Conservation (phyloP, 2,113 vertebrate species). For the Erythrolamprus reginae region DNA sequence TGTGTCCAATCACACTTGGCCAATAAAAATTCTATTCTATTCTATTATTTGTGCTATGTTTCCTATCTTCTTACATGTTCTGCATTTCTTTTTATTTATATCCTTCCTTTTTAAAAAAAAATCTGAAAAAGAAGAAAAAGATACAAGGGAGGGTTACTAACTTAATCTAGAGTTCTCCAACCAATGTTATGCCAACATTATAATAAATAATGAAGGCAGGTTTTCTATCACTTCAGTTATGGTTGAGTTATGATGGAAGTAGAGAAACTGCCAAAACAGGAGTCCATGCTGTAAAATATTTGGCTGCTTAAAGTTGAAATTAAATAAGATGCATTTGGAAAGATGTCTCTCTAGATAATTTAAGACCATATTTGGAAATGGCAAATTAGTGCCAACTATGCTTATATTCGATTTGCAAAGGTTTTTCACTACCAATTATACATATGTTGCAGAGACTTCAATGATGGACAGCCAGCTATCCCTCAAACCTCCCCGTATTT, state of each 20-base stretch:
- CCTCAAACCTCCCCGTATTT: conserved; percentile 49
- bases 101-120: neutral
- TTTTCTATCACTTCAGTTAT: neutral
- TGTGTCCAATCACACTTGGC: too few relatives aligned
- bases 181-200: neutral
- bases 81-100: neutral
- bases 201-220: neutral
- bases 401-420: conserved; percentile 66
- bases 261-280: neutral
- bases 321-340: conserved; percentile 62
- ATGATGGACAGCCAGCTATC: conserved; percentile 53
- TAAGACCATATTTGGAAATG: conserved; percentile 51
- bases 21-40: too few relatives aligned
- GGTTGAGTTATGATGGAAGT: neutral
- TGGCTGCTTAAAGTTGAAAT: conserved; percentile 58
- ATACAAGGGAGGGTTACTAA: neutral
- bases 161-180: neutral
- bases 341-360: conserved; percentile 60
- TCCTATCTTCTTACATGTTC: neutral
- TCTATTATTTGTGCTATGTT: neutral
- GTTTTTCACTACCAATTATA: conserved; percentile 62
- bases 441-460: conserved; percentile 55
- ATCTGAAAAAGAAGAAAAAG: neutral
- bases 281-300: conserved; percentile 64
- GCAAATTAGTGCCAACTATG: conserved; percentile 55